phyloP scores from a whole-genome alignment of 2,113 vertebrate genomes.

The Opisthocomus hoazin region DNA sequence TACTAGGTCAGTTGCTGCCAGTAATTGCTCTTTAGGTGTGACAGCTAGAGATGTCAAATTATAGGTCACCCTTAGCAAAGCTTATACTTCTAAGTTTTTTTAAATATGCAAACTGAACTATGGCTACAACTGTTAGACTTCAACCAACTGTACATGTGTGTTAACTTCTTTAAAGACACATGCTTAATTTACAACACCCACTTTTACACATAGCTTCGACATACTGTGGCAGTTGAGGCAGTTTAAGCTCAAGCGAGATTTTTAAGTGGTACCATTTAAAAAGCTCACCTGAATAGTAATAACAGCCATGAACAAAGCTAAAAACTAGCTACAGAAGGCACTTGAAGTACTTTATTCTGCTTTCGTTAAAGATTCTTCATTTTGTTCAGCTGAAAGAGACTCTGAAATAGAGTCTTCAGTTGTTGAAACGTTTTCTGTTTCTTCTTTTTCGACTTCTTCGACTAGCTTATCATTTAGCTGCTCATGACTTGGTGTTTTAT shows the following conservation, averaged over 20 bases:
- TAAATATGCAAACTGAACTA: slow-evolving; percentile 48
- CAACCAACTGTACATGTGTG: slow-evolving; percentile 44
- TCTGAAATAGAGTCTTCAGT: slow-evolving; percentile 16
- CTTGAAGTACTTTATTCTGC: slow-evolving; percentile 79
- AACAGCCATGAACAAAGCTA: slow-evolving; percentile 71
- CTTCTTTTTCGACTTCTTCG: slow-evolving; percentile 58
- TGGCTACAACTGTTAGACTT: slow-evolving; percentile 49
- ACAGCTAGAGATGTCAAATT: slow-evolving; percentile 53
- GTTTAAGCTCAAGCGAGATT: slow-evolving; percentile 63
- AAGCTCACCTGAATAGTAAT: slow-evolving; percentile 68
- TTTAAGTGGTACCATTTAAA: slow-evolving; percentile 29
- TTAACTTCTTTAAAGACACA: slow-evolving; percentile 43
- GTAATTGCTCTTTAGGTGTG: slow-evolving; percentile 38
- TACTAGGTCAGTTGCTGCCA: slow-evolving; percentile 46
- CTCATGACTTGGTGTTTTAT: slow-evolving; percentile 41
- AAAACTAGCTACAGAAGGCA: slow-evolving; percentile 73
- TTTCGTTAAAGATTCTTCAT: slow-evolving; percentile 78
- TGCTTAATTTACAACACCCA: slow-evolving; percentile 53
- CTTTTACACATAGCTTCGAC: slow-evolving; percentile 39
- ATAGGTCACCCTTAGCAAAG: slow-evolving; percentile 36
- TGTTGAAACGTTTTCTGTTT: slow-evolving; percentile 39
- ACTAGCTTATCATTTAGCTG: slow-evolving; percentile 23
- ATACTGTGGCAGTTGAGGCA: slow-evolving; percentile 54
- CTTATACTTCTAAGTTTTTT: slow-evolving; percentile 23
- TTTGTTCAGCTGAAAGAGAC: slow-evolving; percentile 69